A percentile compares a stretch with the other conserved stretches of the same genome.
phyloP scores from a whole-genome alignment of 2,797 vertebrate species.

The Gymnodraco acuticeps region DNA sequence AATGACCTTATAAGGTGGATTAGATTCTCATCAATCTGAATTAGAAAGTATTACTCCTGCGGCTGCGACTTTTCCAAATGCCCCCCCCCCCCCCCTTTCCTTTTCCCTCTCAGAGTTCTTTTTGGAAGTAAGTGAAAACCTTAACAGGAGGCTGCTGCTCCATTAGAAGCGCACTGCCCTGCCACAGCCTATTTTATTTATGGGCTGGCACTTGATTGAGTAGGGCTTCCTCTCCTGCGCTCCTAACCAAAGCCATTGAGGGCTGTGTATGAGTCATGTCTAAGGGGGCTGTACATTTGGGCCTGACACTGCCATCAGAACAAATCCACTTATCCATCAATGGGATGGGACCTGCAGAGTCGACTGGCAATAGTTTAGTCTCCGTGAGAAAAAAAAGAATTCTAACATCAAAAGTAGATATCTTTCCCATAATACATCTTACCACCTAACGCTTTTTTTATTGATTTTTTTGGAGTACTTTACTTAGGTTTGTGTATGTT shows the following conservation, averaged over 20 bases:
- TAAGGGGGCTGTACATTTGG: slow-evolving; percentile 78
- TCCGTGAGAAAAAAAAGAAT: neutral
- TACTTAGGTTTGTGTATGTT: too few relatives aligned
- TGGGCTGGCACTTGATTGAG: slow-evolving; percentile 84
- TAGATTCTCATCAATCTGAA: slow-evolving; percentile 86
- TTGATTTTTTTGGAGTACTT: too few relatives aligned
- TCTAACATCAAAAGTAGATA: too few relatives aligned
- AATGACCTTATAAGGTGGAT: slow-evolving; percentile 83
- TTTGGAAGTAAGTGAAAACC: slow-evolving; percentile 72
- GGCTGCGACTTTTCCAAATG: slow-evolving; percentile 79
- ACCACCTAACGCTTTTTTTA: too few relatives aligned
- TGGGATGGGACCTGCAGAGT: slow-evolving; percentile 62
- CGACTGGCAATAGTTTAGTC: slow-evolving; percentile 41
- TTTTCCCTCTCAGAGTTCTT: slow-evolving; percentile 8
- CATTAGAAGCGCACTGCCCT: slow-evolving; percentile 73
- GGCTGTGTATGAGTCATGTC: slow-evolving; percentile 80
- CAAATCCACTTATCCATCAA: slow-evolving; percentile 81
- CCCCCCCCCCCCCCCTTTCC: slow-evolving; percentile 10
- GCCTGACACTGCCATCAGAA: slow-evolving; percentile 74
- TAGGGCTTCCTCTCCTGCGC: slow-evolving; percentile 80
- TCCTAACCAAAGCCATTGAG: slow-evolving; percentile 76
- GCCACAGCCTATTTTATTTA: slow-evolving; percentile 82
- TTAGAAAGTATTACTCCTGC: slow-evolving; percentile 76
- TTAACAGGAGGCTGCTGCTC: slow-evolving; percentile 74
- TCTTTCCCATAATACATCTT: too few relatives aligned